Conservation (phyloP, 2,797 vertebrate genomes). For the Centropyge bicolor region DNA sequence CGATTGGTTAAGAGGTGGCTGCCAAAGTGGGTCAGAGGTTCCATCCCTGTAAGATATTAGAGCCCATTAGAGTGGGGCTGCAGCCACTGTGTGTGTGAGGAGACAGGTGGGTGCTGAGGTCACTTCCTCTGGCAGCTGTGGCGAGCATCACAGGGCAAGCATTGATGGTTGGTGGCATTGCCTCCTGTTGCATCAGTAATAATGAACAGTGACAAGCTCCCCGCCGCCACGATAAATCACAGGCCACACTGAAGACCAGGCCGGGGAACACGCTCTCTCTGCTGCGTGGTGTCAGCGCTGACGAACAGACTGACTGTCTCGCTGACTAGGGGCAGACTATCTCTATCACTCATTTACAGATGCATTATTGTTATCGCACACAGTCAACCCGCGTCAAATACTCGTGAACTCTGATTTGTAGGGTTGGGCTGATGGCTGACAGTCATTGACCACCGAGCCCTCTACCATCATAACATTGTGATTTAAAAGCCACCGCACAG, state of each 20-base stretch:
- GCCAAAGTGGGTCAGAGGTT: conserved; percentile 55
- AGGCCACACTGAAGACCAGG: conserved; percentile 63
- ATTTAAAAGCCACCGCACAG: too few relatives aligned
- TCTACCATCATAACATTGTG: too few relatives aligned
- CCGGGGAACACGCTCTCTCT: conserved; percentile 60
- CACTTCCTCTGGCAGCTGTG: conserved; percentile 80
- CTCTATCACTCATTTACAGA: conserved; percentile 62
- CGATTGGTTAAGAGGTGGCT: conserved; percentile 32
- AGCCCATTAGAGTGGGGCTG: conserved; percentile 63
- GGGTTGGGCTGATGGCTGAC: too few relatives aligned
- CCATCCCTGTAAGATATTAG: conserved; percentile 67
- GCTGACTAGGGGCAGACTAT: conserved; percentile 40
- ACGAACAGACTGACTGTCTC: conserved; percentile 46
- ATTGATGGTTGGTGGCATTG: conserved; percentile 79
- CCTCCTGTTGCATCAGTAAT: conserved; percentile 82
- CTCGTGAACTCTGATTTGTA: conserved; percentile 10
- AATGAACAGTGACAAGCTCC: conserved; percentile 85
- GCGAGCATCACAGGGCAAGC: conserved; percentile 71
- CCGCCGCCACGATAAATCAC: conserved; percentile 78
- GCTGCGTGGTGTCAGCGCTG: conserved; percentile 58
- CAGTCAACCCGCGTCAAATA: conserved; percentile 29
- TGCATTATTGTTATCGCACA: conserved; percentile 41
- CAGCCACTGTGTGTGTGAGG: conserved; percentile 62
- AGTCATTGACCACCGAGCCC: too few relatives aligned
- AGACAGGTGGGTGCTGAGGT: conserved; percentile 83